Conservation (phyloP, 2,888 invertebrate species). For the Oithona nana region DNA sequence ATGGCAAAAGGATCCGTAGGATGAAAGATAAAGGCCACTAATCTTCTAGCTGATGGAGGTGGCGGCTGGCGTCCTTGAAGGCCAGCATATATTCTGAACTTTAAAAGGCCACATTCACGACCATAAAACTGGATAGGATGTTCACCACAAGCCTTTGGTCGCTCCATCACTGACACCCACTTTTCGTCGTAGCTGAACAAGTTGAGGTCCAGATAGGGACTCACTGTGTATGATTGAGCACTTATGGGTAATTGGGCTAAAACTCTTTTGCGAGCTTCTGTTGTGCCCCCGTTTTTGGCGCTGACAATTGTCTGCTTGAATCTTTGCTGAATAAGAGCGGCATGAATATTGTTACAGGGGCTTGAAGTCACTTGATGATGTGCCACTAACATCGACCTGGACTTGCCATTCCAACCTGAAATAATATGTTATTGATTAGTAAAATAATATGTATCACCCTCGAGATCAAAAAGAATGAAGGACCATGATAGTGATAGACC, state of each 20-base stretch:
- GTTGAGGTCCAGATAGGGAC: constrained; percentile 77
- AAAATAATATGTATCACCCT: too few species aligned
- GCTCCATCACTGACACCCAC: constrained; percentile 83
- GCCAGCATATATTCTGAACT: constrained; percentile 54
- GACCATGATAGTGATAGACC: too few species aligned
- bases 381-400: too few species aligned
- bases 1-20: constrained; percentile 90
- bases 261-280: constrained; percentile 70
- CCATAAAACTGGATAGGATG: constrained; percentile 80
- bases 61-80: constrained; percentile 41
- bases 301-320: constrained; percentile 75
- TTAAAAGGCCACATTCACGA: constrained; percentile 52
- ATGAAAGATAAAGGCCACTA: constrained; percentile 89
- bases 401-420: too few species aligned
- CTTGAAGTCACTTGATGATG: constrained; percentile 17
- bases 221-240: constrained; percentile 77
- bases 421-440: too few species aligned
- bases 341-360: constrained; percentile 10
- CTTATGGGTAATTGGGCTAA: constrained; percentile 80
- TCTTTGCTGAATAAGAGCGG: constrained; percentile 40
- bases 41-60: constrained; percentile 40
- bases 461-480: too few species aligned
- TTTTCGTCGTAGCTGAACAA: constrained; percentile 88
- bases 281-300: constrained; percentile 61
- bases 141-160: constrained; percentile 80